Base-by-base conservation (phyloP, 2,888 invertebrate species). In the Mesorhabditis sp. region DNA sequence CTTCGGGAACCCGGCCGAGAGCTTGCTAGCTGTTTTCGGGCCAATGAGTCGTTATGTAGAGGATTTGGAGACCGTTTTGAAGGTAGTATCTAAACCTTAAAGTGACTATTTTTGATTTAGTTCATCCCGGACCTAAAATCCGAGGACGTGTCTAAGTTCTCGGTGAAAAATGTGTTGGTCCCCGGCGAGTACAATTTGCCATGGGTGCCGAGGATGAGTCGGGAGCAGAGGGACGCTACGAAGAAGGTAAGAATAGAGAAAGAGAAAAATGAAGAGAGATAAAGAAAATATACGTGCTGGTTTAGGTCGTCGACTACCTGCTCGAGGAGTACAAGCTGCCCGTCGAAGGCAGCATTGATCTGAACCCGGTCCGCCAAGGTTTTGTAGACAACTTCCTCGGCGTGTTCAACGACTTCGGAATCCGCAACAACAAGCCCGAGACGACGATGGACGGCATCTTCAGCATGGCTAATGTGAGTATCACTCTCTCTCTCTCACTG, bases 51-150 rank as follows among this genome's bases (percentile, higher is more conserved):
- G 58, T 50, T 50, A 50, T 50, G 58, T 50, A 13, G 58, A 50
- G n/a, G 58, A 50, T 50, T 50, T 50, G 58, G 58, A 50, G 58
- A 50, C 58, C n/a, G 58, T 50, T 50, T n/a, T 50, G n/a, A 50
- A 50, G 58, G 58, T 50, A 50, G n/a, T 50, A 50, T 10, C 58
- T 50, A 50, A 50, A 50, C 7, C 58, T 50, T 50, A 50, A 50
- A 2, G n/a, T n/a, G 58, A 50, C n/a, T n/a, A 50, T 10, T n/a
- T n/a, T 50, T 50, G 1, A 28, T 50, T 50, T 50, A 50, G 58
- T 13, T 10, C 58, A 13, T 13, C 58, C 7, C 7, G 58, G 58
- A 50, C n/a, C 2, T n/a, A 50, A 50, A 10, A n/a, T 10, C 58
- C n/a, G 10, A 50, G 58, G n/a, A n/a, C n/a, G 58, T n/a, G 7